These are phyloP conservation scores for Rhabdomys dilectus DNA, from an alignment of 2,113 vertebrate species.

Conservation along the genomic window DNA sequence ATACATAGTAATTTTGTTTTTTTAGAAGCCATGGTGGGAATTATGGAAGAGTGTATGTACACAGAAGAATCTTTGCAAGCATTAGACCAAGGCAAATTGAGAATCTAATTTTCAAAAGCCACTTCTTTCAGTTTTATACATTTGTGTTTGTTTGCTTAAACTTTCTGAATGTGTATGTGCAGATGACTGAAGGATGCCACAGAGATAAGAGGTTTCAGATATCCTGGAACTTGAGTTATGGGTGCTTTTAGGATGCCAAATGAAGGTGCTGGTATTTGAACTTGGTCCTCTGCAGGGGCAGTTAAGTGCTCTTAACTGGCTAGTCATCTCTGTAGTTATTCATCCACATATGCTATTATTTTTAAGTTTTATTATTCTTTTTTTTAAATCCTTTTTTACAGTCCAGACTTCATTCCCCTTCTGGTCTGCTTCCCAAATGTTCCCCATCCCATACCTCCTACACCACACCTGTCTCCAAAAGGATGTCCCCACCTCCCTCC, in stretches of 20 bases:
- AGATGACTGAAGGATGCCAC: background rate
- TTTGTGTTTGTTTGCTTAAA: background rate
- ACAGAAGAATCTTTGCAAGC: background rate
- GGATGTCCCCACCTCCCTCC: too few species aligned
- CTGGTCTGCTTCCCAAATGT: too few species aligned
- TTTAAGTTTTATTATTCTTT: too few species aligned
- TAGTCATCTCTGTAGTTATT: background rate
- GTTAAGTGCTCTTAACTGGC: background rate
- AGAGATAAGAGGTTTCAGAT: background rate
- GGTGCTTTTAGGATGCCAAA: background rate
- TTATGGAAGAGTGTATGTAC: fast-evolving
- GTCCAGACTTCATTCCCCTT: too few species aligned
- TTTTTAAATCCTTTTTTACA: too few species aligned
- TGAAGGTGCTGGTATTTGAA: background rate
- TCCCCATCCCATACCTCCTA: too few species aligned
- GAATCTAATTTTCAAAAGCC: background rate
- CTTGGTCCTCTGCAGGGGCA: background rate
- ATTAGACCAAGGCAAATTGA: background rate
- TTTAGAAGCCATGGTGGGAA: background rate
- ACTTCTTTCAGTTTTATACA: background rate
- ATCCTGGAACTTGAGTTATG: too few species aligned
- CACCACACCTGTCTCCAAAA: too few species aligned
- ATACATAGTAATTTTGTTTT: background rate
- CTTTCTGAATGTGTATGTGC: background rate
- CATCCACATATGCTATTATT: background rate